Evolutionary conservation across 1,140 invertebrate species (phyloP).

Genomic region (Macrostomum lignano): DNA sequence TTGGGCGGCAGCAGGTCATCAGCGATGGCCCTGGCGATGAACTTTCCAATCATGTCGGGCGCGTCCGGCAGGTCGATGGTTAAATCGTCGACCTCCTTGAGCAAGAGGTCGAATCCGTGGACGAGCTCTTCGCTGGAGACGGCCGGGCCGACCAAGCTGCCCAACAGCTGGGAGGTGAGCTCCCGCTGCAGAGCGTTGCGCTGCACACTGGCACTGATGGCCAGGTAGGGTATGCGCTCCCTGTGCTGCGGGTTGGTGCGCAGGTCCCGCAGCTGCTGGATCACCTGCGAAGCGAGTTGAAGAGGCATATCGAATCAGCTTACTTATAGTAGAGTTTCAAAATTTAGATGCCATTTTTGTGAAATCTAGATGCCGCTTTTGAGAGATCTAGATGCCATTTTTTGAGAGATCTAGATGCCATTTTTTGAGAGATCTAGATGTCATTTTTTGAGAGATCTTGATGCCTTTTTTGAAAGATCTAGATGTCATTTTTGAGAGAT

Average conservation of each 20-base stretch:
- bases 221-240: slow-evolving; percentile 13
- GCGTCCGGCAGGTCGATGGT: slow-evolving; percentile 62
- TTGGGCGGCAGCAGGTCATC: slow-evolving; percentile 64
- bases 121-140: slow-evolving; percentile 45
- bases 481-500: no score
- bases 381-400: no score
- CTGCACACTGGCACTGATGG: slow-evolving; percentile 52
- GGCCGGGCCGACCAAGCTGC: slow-evolving; percentile 48
- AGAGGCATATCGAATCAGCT: no score
- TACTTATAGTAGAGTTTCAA: no score
- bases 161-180: slow-evolving; percentile 60
- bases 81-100: slow-evolving; percentile 48
- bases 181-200: slow-evolving; percentile 62
- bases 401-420: no score
- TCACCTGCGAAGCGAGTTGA: no score
- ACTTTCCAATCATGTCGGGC: slow-evolving; percentile 48
- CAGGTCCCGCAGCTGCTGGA: no score
- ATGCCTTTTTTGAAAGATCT: no score
- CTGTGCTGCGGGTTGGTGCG: slow-evolving; percentile 10
- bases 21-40: slow-evolving; percentile 57
- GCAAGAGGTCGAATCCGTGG: slow-evolving; percentile 45
- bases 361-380: no score
- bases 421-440: no score
- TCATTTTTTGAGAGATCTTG: no score
- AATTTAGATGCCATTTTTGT: no score